Evolutionary conservation across 2,113 vertebrate species (phyloP).

Genomic region (Myotis brandtii): DNA sequence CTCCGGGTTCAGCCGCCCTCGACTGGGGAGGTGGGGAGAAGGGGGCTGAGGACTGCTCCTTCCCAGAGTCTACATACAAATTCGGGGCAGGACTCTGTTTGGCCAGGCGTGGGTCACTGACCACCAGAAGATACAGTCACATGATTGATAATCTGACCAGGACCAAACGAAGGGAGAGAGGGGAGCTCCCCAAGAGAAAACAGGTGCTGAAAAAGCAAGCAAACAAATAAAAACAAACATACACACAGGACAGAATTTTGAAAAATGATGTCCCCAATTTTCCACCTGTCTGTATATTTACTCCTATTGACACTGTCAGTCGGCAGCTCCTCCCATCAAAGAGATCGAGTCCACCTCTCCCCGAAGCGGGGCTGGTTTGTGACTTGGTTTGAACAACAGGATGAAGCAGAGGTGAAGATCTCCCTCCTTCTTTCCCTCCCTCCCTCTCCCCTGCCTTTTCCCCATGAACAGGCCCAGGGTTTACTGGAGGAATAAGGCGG

Average conservation of each 20-base stretch:
- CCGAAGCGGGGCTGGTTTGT: neutral
- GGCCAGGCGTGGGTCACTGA: neutral
- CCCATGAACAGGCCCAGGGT: neutral
- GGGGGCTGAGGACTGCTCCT: neutral
- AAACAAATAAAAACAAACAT: neutral
- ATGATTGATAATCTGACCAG: neutral
- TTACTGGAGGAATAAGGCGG: neutral
- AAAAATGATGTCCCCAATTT: no score
- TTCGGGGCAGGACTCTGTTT: neutral
- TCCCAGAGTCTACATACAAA: neutral
- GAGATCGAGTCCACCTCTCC: neutral
- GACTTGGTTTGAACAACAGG: neutral
- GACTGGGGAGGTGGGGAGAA: accelerated
- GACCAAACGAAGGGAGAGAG: neutral
- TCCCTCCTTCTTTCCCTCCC: neutral
- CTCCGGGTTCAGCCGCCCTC: neutral
- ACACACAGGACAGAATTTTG: neutral
- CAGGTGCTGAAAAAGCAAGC: neutral
- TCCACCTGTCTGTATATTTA: neutral
- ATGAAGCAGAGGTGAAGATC: neutral
- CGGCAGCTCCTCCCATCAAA: neutral
- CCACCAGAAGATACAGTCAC: neutral
- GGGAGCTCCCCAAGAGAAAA: neutral
- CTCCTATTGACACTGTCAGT: neutral
- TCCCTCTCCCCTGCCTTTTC: neutral